phyloP scores from a whole-genome alignment of 2,888 invertebrate genomes.

The Xylota segnis region DNA sequence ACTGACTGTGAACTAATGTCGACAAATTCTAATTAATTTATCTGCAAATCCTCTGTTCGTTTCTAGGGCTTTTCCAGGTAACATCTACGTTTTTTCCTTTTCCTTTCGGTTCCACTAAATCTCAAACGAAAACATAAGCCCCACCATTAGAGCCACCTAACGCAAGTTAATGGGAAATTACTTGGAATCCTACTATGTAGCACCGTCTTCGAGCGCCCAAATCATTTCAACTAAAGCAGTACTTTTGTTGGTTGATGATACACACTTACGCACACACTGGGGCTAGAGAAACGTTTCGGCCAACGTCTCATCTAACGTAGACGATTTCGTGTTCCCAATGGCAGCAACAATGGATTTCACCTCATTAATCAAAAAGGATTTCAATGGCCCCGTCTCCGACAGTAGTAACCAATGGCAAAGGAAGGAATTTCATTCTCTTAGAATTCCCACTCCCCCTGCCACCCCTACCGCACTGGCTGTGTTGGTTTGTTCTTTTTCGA shows the following conservation, averaged over 20 bases:
- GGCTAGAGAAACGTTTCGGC: neutral
- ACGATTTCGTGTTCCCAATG: constrained; percentile 16
- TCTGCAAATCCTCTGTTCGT: constrained; percentile 10
- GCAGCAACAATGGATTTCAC: constrained; percentile 46
- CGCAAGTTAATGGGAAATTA: constrained; percentile 6
- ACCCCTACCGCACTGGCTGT: too few relatives aligned
- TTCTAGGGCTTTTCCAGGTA: constrained; percentile 5
- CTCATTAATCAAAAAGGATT: constrained; percentile 61
- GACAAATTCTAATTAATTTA: constrained; percentile 38
- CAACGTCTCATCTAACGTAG: constrained; percentile 7
- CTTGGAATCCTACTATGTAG: constrained; percentile 2
- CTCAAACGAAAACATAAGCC: constrained; percentile 27
- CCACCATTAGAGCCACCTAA: constrained; percentile 8
- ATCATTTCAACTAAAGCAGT: constrained; percentile 2
- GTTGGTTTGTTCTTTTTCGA: neutral
- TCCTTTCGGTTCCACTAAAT: constrained; percentile 4
- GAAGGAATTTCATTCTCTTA: constrained; percentile 25
- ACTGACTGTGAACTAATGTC: neutral
- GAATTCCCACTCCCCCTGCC: neutral
- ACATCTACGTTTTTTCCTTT: neutral
- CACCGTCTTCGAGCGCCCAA: neutral
- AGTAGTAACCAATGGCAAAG: constrained; percentile 27
- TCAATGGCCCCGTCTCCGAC: constrained; percentile 22
- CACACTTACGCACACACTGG: neutral
- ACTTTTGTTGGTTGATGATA: neutral